Evolutionary conservation across 2,797 vertebrate species (phyloP).

Genomic region (Bovichtus diacanthus): DNA sequence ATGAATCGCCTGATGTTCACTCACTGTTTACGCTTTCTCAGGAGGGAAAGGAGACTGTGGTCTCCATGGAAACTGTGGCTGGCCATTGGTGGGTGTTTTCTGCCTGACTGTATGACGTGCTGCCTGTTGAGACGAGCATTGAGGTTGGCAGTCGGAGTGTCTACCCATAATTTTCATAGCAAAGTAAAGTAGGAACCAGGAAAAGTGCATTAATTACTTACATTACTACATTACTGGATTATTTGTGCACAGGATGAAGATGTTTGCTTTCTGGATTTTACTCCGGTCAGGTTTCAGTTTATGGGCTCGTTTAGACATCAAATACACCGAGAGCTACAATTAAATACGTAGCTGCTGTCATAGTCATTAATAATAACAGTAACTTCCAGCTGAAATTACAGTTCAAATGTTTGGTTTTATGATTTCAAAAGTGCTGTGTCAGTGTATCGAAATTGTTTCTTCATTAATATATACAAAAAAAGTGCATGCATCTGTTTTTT

Average conservation of each 20-base stretch:
- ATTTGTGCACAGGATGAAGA: slow-evolving; percentile 18
- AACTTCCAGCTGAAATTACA: slow-evolving; percentile 23
- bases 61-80: slow-evolving; percentile 86
- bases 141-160: slow-evolving; percentile 77
- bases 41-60: slow-evolving; percentile 70
- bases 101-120: slow-evolving; percentile 70
- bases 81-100: slow-evolving; percentile 73
- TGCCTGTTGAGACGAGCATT: slow-evolving; percentile 80
- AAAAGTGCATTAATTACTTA: slow-evolving; percentile 62
- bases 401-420: slow-evolving; percentile 49
- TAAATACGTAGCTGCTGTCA: slow-evolving; percentile 38
- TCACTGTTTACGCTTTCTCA: slow-evolving; percentile 80
- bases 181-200: slow-evolving; percentile 64
- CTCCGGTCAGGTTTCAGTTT: slow-evolving; percentile 15
- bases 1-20: slow-evolving; percentile 81
- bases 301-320: slow-evolving; percentile 28
- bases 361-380: slow-evolving; percentile 21
- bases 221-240: no score
- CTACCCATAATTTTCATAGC: slow-evolving; percentile 72
- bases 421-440: slow-evolving; percentile 52
- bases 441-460: slow-evolving; percentile 42
- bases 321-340: slow-evolving; percentile 18
- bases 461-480: slow-evolving; percentile 44
- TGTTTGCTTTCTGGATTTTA: slow-evolving; percentile 29
- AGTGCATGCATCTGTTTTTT: slow-evolving; percentile 52